Conservation (phyloP, 2,113 vertebrate genomes). For the Sprattus sprattus region DNA sequence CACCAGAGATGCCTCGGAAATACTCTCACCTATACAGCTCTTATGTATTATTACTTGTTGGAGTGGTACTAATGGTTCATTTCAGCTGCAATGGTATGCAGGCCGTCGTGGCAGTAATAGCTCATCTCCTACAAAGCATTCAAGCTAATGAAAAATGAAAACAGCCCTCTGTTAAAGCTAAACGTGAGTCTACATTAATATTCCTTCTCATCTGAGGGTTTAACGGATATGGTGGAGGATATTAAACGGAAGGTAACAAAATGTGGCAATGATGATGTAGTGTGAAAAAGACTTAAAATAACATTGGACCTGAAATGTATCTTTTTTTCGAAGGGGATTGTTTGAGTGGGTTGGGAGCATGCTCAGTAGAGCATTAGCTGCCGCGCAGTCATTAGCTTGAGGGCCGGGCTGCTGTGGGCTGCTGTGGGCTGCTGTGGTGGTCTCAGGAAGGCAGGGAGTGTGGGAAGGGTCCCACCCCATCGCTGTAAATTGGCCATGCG, state of each 20-base stretch:
- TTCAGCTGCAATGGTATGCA: conserved; percentile 7
- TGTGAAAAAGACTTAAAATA: not conserved
- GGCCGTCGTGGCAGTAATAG: conserved; percentile 23
- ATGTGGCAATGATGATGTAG: not conserved
- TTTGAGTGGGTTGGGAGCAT: not conserved
- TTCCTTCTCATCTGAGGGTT: not conserved
- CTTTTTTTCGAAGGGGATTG: not conserved
- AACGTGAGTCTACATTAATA: not conserved
- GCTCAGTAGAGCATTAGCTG: not conserved
- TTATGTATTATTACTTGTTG: not conserved
- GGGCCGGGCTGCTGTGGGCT: conserved; percentile 3
- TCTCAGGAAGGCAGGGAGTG: conserved; percentile 57
- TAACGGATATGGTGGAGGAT: not conserved
- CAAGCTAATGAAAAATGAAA: conserved; percentile 36
- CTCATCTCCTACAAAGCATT: conserved; percentile 17
- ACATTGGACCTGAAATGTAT: not conserved
- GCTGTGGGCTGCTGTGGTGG: conserved; percentile 43
- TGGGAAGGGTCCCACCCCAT: conserved; percentile 63
- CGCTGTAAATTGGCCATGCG: conserved; percentile 63
- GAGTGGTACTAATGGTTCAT: conserved; percentile 35
- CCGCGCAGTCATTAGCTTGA: conserved; percentile 20
- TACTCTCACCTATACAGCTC: not conserved
- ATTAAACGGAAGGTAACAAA: not conserved
- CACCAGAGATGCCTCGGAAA: not conserved
- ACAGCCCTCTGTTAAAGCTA: conserved; percentile 7